Base-by-base conservation (phyloP, 2,113 vertebrate genomes). In the Hydrochoerus hydrochaeris region DNA sequence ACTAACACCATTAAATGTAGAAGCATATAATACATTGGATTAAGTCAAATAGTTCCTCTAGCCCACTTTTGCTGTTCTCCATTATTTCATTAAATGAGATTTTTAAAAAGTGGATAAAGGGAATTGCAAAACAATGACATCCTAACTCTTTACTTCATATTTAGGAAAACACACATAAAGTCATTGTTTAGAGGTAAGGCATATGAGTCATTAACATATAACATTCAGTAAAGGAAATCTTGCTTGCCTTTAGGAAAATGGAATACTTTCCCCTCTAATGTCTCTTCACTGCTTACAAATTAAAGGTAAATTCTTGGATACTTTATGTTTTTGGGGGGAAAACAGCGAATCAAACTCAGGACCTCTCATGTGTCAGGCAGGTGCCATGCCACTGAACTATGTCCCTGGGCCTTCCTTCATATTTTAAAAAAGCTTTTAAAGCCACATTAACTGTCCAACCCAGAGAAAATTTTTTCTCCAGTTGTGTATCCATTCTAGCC, bases 81-180 rank as follows among this genome's bases (percentile, higher is more conserved):
- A 28, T 93, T 24, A 97, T 44, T 88, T 90, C 69, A 90, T 88
- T 81, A 93, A 94, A 75, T 91, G 7, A 12, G 1, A 6, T 49
- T 2, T 6, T 4, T 1, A 1, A 6, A 52, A 19, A 26, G 28
- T 46, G 46, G n/a, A 41, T 52, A 46, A 69, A 80, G n/a, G 10
- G 2, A 52, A 38, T 81, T 73, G 20, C 41, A 87, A 73, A 91
- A 65, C n/a, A 54, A 12, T 95, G 32, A 38, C 63, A 80, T 17
- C 46, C 54, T 63, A 57, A 8, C 28, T 41, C 5, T 30, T 52
- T n/a, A 44, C 16, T 26, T 67, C 14, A 44, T 30, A 87, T 62
- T 86, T 62, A 14, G 26, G 8, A 75, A 69, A 90, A 75, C 7
- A 8, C 67, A 19, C 1, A 81, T 41, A 49, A 81, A 91, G 62